Percentiles rank a stretch among this genome's conserved stretches.
Evolutionary conservation across 1,140 invertebrate genomes (phyloP).

Genomic region (Dysdera silvatica): DNA sequence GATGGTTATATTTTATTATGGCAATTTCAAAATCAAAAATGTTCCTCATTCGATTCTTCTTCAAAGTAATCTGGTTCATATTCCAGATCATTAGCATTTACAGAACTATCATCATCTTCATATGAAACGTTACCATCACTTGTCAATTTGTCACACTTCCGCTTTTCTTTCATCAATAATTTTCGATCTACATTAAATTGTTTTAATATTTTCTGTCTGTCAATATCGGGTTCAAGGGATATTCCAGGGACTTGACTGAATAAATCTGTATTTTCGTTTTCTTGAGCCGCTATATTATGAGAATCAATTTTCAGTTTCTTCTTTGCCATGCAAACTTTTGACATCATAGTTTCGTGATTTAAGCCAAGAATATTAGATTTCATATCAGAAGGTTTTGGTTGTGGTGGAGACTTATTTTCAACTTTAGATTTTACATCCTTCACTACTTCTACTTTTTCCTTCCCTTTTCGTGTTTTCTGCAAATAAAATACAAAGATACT

Average conservation of each 20-base stretch:
- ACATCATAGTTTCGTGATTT: slow-evolving; percentile 7
- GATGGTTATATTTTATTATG: neutral
- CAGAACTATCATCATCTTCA: neutral
- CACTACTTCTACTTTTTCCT: too few species aligned
- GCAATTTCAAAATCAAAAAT: neutral
- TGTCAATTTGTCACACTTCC: neutral
- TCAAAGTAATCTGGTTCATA: slow-evolving; percentile 14
- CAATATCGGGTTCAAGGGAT: neutral
- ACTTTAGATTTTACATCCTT: too few species aligned
- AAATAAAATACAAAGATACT: neutral
- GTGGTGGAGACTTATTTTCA: too few species aligned
- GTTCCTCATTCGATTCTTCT: slow-evolving; percentile 1
- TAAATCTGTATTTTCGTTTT: neutral
- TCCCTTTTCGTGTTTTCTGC: neutral
- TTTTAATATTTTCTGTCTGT: slow-evolving; percentile 5
- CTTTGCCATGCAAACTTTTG: slow-evolving; percentile 3
- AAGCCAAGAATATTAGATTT: slow-evolving; percentile 16
- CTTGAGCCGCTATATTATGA: neutral
- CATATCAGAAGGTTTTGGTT: slow-evolving; percentile 4
- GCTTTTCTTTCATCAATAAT: neutral
- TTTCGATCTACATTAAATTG: slow-evolving; percentile 9
- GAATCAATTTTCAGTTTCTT: neutral
- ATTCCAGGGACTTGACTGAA: slow-evolving; percentile 10
- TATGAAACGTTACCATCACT: neutral
- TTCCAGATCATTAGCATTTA: neutral